These are phyloP conservation scores for Campylomormyrus tamandua DNA, from an alignment of 2,113 vertebrate genomes.

Conservation along the genomic window DNA sequence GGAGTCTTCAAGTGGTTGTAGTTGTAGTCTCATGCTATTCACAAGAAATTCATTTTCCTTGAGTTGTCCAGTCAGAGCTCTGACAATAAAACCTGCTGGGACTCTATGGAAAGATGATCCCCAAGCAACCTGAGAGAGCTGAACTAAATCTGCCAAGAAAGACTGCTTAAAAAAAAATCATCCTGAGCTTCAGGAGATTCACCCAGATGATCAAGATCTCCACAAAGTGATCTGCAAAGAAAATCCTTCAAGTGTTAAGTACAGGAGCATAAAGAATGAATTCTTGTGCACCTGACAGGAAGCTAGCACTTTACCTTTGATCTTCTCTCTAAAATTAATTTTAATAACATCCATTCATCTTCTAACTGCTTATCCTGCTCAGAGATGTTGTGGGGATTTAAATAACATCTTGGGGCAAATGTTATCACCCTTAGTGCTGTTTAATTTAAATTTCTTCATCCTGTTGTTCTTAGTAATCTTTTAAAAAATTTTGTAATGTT, in stretches of 20 bases:
- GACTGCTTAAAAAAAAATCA: neutral
- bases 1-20: neutral
- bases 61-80: neutral
- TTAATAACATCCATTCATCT: neutral
- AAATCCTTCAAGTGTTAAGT: neutral
- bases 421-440: neutral
- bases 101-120: neutral
- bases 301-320: neutral
- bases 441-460: neutral
- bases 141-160: neutral
- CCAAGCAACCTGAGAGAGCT: neutral
- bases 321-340: neutral
- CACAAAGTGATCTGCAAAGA: neutral
- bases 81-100: neutral
- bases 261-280: neutral
- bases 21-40: neutral
- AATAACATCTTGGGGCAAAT: neutral
- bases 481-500: neutral
- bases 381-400: neutral
- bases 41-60: neutral
- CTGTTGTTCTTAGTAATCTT: neutral
- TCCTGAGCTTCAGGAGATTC: neutral
- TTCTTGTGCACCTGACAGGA: neutral
- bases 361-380: neutral
- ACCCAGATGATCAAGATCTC: neutral